These are phyloP conservation scores for Anarrhichthys ocellatus DNA, from an alignment of 2,113 vertebrate genomes.

Conservation along the genomic window DNA sequence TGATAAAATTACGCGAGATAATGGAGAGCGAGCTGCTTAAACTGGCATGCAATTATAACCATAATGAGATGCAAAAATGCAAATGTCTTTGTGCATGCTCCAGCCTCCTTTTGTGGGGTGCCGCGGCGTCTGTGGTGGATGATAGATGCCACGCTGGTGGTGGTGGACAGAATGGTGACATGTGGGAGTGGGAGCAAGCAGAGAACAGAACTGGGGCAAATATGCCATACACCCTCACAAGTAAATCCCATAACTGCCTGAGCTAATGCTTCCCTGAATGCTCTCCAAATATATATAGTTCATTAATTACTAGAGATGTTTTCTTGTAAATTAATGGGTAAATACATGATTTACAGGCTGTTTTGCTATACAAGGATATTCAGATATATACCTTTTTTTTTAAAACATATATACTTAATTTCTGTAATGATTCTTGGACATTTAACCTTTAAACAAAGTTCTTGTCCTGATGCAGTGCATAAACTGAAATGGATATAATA, in stretches of 20 bases:
- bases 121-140: conserved; percentile 86
- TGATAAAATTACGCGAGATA: conserved; percentile 94
- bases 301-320: conserved; percentile 74
- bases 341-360: background rate
- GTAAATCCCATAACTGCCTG: conserved; percentile 75
- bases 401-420: background rate
- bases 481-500: background rate
- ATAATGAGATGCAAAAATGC: conserved; percentile 99
- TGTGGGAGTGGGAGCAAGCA: conserved; percentile 83
- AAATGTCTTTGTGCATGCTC: conserved; percentile 90
- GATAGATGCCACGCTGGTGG: conserved; percentile 90
- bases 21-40: conserved; percentile 88
- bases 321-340: conserved; percentile 34
- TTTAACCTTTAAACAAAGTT: background rate
- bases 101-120: conserved; percentile 92
- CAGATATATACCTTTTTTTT: background rate
- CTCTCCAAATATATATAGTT: conserved; percentile 73
- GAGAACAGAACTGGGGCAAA: conserved; percentile 83
- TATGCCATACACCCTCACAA: conserved; percentile 78
- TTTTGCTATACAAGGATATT: conserved; percentile 15
- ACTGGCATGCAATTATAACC: conserved; percentile 93
- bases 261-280: conserved; percentile 75
- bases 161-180: conserved; percentile 87
- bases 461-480: conserved; percentile 1
- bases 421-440: background rate